phyloP scores from a whole-genome alignment of 1,140 invertebrate species.

The Saccostrea glomerata region DNA sequence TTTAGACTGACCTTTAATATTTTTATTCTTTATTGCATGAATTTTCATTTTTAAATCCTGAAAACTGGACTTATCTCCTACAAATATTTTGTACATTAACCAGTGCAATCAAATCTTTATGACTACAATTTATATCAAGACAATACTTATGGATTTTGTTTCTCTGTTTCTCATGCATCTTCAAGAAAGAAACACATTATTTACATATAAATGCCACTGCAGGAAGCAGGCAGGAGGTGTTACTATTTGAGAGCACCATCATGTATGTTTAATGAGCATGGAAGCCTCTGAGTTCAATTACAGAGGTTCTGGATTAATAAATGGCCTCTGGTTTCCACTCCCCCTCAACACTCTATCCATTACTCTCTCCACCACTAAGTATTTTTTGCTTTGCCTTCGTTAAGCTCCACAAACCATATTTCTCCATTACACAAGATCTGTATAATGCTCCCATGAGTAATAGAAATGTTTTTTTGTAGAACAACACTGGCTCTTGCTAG shows the following conservation, averaged over 20 bases:
- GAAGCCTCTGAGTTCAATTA: neutral
- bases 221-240: neutral
- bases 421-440: neutral
- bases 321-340: neutral
- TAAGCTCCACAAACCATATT: neutral
- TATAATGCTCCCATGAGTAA: neutral
- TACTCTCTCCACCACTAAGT: neutral
- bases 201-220: neutral
- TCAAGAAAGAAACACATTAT: too few species aligned
- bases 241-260: neutral
- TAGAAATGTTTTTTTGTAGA: neutral
- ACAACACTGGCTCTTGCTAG: neutral
- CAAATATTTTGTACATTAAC: too few species aligned
- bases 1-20: too few species aligned
- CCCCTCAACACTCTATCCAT: neutral
- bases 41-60: too few species aligned
- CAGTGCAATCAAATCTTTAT: too few species aligned
- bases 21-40: too few species aligned
- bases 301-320: conserved; percentile 11
- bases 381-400: neutral
- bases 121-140: too few species aligned
- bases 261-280: conserved; percentile 21
- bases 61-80: too few species aligned
- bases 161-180: too few species aligned
- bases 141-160: too few species aligned